A percentile compares a stretch with the other conserved stretches of the same genome.
These are phyloP conservation scores for Cydia fagiglandana DNA, from an alignment of 1,140 invertebrate species.

Conservation along the genomic window DNA sequence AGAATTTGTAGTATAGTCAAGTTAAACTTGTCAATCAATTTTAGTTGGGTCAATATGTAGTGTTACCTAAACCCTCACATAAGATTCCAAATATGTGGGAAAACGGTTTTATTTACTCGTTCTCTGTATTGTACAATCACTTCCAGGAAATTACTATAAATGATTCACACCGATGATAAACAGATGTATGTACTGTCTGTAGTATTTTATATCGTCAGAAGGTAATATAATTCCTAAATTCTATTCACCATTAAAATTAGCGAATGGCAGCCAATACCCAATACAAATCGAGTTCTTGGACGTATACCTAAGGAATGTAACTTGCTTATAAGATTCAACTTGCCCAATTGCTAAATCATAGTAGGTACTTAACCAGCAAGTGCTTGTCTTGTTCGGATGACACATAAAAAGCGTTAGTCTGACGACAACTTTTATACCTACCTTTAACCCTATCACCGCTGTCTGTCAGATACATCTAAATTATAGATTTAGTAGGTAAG, in stretches of 20 bases:
- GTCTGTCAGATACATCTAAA: not conserved
- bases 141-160: not conserved
- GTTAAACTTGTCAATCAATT: too few species aligned
- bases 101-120: not conserved
- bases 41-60: too few species aligned
- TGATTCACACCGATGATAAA: not conserved
- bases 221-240: too few species aligned
- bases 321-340: not conserved
- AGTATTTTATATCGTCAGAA: not conserved
- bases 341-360: not conserved
- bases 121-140: not conserved
- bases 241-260: too few species aligned
- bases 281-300: too few species aligned
- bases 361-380: constrained; percentile 3
- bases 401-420: constrained; percentile 57
- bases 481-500: constrained; percentile 15
- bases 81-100: too few species aligned
- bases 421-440: constrained; percentile 43
- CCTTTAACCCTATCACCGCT: constrained; percentile 54
- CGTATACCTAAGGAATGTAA: not conserved
- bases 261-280: too few species aligned
- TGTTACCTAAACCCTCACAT: too few species aligned
- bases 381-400: constrained; percentile 55
- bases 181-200: not conserved
- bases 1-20: too few species aligned